phyloP scores from a whole-genome alignment of 2,797 vertebrate species.

The Brachymystax lenok region DNA sequence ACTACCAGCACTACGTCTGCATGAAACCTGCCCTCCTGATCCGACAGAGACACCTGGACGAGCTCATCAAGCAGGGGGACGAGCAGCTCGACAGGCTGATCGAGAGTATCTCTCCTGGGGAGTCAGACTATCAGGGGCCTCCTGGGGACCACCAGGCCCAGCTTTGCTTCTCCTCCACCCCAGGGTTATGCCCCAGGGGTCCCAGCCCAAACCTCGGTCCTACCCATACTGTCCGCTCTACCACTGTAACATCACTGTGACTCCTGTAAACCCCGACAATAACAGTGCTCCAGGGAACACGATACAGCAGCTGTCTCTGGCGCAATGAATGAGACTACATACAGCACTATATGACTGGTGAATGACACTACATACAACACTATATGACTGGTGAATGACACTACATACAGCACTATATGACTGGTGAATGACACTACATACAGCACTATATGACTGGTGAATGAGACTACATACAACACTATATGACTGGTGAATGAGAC shows the following conservation, averaged over 20 bases:
- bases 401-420: background rate
- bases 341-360: no score
- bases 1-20: slow-evolving; percentile 87
- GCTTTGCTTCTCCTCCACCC: background rate
- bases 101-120: slow-evolving; percentile 78
- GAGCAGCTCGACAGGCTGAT: slow-evolving; percentile 85
- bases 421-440: no score
- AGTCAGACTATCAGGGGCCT: background rate
- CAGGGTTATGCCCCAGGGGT: background rate
- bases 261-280: slow-evolving; percentile 14
- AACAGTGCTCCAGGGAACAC: background rate
- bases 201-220: slow-evolving; percentile 9
- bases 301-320: background rate
- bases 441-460: no score
- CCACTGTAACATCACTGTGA: slow-evolving; percentile 82
- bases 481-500: no score
- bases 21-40: slow-evolving; percentile 90
- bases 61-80: slow-evolving; percentile 87
- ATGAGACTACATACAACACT: no score
- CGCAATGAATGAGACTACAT: no score
- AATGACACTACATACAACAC: no score
- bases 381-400: no score
- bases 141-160: background rate
- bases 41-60: slow-evolving; percentile 89
- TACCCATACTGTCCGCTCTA: slow-evolving; percentile 47